Base-by-base conservation (phyloP, 2,888 invertebrate genomes). In the Eumerus sabulonum region DNA sequence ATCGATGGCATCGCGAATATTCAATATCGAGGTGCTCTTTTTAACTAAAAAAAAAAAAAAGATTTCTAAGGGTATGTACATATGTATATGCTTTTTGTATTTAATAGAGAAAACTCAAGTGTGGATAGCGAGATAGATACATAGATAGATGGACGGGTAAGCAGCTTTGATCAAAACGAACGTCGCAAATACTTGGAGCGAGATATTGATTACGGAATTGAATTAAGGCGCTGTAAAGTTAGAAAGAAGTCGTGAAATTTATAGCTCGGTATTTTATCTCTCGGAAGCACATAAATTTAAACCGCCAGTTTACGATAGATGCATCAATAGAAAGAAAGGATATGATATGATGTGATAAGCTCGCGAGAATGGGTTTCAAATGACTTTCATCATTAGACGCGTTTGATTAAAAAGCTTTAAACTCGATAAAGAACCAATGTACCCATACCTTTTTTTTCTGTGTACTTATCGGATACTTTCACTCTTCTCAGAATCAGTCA, bases 141-240 rank as follows among this genome's bases (percentile, higher is more conserved):
- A 27, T 27, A 7, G 27, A 4, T 27, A 7, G 27, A 4, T 27
- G 27, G 27, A 27, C 27, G 27, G 7, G 7, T 2, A 27, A 27
- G 17, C 1, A 4, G 2, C 70, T 53, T 62, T 62, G 70, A 70
- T 60, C 47, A 62, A 9, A 40, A 13, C 9, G 27, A 53, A 47
- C 7, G 1, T 7, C 27, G 27, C 27, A 2, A 27, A 27, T 27
- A 27, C 27, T 7, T 27, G 27, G 27, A 27, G 27, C 7, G 27
- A 7, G 27, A 27, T 44, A 54, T 48, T 62, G 70, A 62, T 70
- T 62, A 44, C 19, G 35, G 40, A 19, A 45, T 53, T 45, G 27
- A 53, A 47, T 53, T 45, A 1, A 36, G n/a, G 17, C 42, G 35
- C 17, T 48, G 14, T 50, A 27, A 50, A 50, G 16, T 3, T 4